These are phyloP conservation scores for Stegostoma tigrinum DNA, from an alignment of 2,113 vertebrate species.

Conservation along the genomic window DNA sequence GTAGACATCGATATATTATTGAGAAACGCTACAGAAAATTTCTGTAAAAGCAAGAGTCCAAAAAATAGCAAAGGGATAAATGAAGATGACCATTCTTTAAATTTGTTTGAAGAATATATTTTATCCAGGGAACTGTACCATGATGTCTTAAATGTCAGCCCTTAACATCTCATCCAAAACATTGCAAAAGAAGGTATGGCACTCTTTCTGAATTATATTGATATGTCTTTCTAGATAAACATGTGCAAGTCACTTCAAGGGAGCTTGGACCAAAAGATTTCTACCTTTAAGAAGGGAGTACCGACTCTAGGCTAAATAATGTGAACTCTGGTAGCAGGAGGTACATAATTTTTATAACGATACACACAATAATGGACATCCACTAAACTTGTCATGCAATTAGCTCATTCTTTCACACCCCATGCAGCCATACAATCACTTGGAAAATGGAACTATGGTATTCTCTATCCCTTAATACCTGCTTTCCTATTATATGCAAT, in stretches of 20 bases:
- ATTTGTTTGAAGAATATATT: neutral
- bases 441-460: neutral
- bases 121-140: neutral
- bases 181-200: neutral
- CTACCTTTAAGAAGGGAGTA: neutral
- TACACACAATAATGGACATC: neutral
- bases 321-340: neutral
- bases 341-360: neutral
- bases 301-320: neutral
- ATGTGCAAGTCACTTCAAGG: neutral
- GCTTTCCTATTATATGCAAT: neutral
- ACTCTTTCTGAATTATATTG: neutral
- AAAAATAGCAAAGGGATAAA: neutral
- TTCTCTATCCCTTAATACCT: neutral
- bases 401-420: neutral
- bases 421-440: neutral
- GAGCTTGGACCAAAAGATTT: neutral
- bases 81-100: neutral
- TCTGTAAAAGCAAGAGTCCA: neutral
- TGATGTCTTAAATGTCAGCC: neutral
- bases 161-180: neutral
- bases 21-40: neutral
- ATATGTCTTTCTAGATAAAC: neutral
- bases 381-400: neutral
- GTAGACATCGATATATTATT: neutral